Conservation (phyloP, 2,113 vertebrate genomes). For the Engraulis encrasicolus region DNA sequence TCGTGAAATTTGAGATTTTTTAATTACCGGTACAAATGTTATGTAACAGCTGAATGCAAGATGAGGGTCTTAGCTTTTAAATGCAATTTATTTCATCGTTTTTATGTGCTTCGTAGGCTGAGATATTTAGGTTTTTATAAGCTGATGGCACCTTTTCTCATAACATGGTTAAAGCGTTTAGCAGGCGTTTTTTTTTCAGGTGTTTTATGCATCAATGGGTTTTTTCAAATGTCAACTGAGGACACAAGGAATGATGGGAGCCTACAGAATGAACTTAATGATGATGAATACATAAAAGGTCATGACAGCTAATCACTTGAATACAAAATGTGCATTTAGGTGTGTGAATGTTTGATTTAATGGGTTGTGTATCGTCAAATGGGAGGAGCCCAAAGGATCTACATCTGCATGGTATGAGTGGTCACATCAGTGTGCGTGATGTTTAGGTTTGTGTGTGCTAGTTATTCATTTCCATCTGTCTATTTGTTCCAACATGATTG, state of each 20-base stretch:
- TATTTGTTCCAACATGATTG: too few relatives aligned
- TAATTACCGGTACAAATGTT: too few relatives aligned
- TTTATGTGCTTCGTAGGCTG: too few relatives aligned
- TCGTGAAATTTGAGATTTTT: too few relatives aligned
- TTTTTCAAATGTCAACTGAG: too few relatives aligned
- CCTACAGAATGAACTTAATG: background rate
- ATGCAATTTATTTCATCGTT: too few relatives aligned
- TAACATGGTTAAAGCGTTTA: background rate
- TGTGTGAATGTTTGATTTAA: background rate
- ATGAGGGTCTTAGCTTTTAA: too few relatives aligned
- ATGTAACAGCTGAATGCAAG: too few relatives aligned
- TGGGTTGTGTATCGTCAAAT: background rate
- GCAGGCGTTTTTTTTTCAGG: too few relatives aligned
- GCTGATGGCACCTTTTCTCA: background rate
- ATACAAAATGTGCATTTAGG: background rate
- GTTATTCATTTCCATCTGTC: background rate
- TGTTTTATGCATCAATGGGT: too few relatives aligned
- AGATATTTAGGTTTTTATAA: too few relatives aligned
- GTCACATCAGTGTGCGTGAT: background rate
- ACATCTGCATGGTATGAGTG: background rate
- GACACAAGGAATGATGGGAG: too few relatives aligned
- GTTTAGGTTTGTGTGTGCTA: background rate
- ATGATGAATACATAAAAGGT: background rate
- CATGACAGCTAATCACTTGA: background rate
- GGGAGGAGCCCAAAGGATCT: background rate